phyloP scores from a whole-genome alignment of 2,113 vertebrate genomes.

The Strigops habroptila region DNA sequence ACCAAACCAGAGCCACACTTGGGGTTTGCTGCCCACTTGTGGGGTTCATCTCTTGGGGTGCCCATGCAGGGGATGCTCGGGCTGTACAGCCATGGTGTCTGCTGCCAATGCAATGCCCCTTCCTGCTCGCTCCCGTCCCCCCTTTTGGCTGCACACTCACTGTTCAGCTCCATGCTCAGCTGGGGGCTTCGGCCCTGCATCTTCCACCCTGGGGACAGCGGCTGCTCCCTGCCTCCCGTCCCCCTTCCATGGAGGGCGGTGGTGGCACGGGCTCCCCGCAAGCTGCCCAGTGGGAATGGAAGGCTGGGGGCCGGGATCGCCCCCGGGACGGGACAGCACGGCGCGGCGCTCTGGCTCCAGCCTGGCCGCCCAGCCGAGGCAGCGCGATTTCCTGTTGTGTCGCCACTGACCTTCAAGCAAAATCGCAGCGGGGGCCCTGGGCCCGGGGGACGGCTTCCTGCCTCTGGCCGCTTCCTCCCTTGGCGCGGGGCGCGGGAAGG shows the following conservation, averaged over 20 bases:
- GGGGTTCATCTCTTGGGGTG: not conserved
- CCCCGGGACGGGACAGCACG: not conserved
- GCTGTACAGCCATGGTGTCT: not conserved
- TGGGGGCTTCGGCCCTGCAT: conserved; percentile 51
- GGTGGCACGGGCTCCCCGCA: not conserved
- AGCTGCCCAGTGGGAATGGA: not conserved
- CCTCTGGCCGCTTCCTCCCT: conserved; percentile 59
- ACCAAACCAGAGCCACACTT: not conserved
- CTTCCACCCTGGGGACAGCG: conserved; percentile 19
- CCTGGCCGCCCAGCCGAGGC: not conserved
- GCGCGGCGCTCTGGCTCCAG: not conserved
- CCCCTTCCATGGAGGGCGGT: conserved; percentile 46
- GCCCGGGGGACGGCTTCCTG: conserved; percentile 48
- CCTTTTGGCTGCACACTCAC: conserved; percentile 9
- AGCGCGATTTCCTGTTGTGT: conserved; percentile 68
- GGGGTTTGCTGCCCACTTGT: not conserved
- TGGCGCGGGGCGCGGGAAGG: not conserved
- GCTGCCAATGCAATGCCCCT: not conserved
- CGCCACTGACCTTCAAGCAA: conserved; percentile 57
- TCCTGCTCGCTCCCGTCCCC: not conserved
- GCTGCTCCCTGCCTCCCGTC: conserved; percentile 8
- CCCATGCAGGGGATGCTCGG: fast-evolving
- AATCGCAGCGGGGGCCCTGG: not conserved
- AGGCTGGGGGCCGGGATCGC: not conserved
- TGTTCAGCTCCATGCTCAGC: conserved; percentile 67